Base-by-base conservation (phyloP, 1,140 invertebrate genomes). In the Monomorium pharaonis region DNA sequence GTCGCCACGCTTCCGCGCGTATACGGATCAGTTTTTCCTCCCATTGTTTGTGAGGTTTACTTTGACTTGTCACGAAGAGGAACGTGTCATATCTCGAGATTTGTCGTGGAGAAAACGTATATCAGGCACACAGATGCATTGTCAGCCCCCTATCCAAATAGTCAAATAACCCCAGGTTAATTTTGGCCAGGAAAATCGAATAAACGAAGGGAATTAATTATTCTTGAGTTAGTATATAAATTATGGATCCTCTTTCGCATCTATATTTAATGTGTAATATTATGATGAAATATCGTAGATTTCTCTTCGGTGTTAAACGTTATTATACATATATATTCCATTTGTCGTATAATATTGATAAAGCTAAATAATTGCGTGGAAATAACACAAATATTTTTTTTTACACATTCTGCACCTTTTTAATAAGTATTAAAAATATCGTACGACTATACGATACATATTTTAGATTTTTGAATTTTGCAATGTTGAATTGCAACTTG, bases 391-490 rank as follows among this genome's bases (percentile, higher is more conserved):
- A 42, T 16, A 62, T 47, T n/a, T 70, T n/a, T 70, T n/a, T 70
- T 3, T n/a, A 80, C 16, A 56, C 10, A 37, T 51, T 2, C n/a
- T 37, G 16, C 16, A 67, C 27, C 49, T 47, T 27, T 10, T 47
- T 4, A 2, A n/a, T 10, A 33, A 63, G 10, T 30, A 51, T 65
- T 0, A 42, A 70, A 56, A 30, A 37, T 80, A 69, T 81, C 37
- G 7, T 37, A 37, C 49, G 2, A 72, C 33, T 4, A 37, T 37
- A 37, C 37, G 37, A 37, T 37, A 37, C 7, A 37, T 37, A 37
- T 78, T 33, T 58, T 72, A 44, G 24, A 72, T 58, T 42, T 72
- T 72, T 70, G n/a, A 30, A 81, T 30, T 44, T 81, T 16, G 18
- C 27, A 62, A 63, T 6, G n/a, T 51, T 16, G 33, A 5, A 7